Evolutionary conservation across 1,140 invertebrate species (phyloP), one percentile per base, ranked within the genome.

Genomic region (Propsilocerus akamusi): DNA sequence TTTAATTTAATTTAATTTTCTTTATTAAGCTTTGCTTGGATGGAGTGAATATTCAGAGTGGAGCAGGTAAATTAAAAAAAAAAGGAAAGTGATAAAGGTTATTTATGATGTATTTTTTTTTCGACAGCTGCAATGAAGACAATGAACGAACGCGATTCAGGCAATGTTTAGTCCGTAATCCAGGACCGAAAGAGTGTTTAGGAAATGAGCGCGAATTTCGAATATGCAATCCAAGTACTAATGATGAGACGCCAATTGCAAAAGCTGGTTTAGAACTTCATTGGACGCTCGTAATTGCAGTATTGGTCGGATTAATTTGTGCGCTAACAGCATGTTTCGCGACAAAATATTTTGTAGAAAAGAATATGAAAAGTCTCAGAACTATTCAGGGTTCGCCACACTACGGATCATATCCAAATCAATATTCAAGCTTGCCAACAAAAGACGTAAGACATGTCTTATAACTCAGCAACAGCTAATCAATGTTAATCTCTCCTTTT

Each of bases 341-440:
- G 71, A 49, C 68, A 73, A 49, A 74, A 72, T 59, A 64, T 73
- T 59, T 57, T 67, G 8, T 56, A 62, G 0, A 70, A 71, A 34
- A 66, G 76, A 46, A 46, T 74, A 3, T 53, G 69, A 25, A 68
- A 72, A 24, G 34, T 71, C 3, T 49, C 64, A 2, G 49, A 74
- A 1, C 64, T 62, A 1, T 62, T 57, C 11, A 49, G 67, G 70
- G 75, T 11, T 79, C 76, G 47, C 81, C 82, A 0, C 83, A 84
- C 61, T 88, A 87, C 56, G 8, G 17, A 48, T 77, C 77, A 0
- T 84, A 83, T 58, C 82, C 82, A 56, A 87, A 87, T 62, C 80
- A 82, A 51, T 87, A 88, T 59, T 82, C 85, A 34, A 78, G 81
- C n/a, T 76, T 88, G 25, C 83, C 80, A 1, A 66, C 83, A 48